A percentile compares a stretch with the other conserved stretches of the same genome.
Evolutionary conservation across 1,140 invertebrate genomes (phyloP).

Genomic region (Holcopasites calliopsidis): DNA sequence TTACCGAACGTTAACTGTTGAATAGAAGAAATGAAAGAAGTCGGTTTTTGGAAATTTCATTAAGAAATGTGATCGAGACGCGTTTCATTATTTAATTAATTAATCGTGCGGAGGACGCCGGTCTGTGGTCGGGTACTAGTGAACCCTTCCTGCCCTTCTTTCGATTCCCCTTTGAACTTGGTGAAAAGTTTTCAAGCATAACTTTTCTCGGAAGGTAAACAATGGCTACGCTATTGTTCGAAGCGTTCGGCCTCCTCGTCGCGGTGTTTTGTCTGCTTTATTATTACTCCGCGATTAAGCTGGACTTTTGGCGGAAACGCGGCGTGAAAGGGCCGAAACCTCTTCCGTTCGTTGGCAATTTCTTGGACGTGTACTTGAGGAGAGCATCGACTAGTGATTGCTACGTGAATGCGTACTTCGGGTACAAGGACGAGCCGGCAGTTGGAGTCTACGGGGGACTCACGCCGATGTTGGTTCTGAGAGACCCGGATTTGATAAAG

Average conservation of each 20-base stretch:
- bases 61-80: too few species aligned
- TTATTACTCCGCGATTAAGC: neutral
- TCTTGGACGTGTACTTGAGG: neutral
- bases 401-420: constrained; percentile 6
- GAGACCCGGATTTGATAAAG: constrained; percentile 38
- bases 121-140: too few species aligned
- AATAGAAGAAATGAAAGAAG: too few species aligned
- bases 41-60: too few species aligned
- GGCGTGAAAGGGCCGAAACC: neutral
- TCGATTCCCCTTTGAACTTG: too few species aligned
- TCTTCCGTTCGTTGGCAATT: neutral
- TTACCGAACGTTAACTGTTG: too few species aligned
- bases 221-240: neutral
- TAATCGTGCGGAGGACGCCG: too few species aligned
- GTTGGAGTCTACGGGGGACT: constrained; percentile 16
- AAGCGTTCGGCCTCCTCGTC: neutral
- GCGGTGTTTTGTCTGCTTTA: neutral
- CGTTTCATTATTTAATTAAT: too few species aligned
- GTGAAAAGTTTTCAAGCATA: too few species aligned
- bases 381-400: neutral
- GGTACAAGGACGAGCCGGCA: constrained; percentile 22
- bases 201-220: too few species aligned
- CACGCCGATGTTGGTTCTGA: constrained; percentile 9
- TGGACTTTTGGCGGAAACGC: neutral
- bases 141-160: too few species aligned